Base-by-base conservation (phyloP, 37 sponge, comb jelly and placozoan species). In the Aphrocallistes beatrix region DNA sequence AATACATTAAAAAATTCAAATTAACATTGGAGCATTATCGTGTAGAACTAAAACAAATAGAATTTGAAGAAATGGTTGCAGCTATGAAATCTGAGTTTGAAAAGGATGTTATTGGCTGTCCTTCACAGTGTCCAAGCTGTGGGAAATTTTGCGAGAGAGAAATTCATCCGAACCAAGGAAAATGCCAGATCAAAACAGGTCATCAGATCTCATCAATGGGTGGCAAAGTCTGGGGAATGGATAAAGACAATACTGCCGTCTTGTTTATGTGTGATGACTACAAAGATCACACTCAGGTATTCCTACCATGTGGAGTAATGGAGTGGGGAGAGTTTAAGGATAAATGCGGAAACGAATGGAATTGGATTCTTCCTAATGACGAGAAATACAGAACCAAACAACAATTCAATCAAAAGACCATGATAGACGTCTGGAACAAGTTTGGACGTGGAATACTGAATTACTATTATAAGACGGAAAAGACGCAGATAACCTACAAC, bases 151-250 rank as follows among this genome's bases (percentile, higher is more conserved):
- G 75, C n/a, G 75, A 60, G 75, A 60, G 21, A 30, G 75, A 60
- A 13, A 21, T 60, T 13, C 75, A 60, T 60, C 75, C 75, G 3
- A 19, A 60, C 34, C 6, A 28, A 25, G 75, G 75, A 30, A 60
- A 60, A 60, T 60, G 75, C 75, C 75, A 28, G 3, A 60, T 60
- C 10, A 60, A 60, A 60, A 60, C 75, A 60, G 75, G 75, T 19
- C 75, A 60, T 13, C 75, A 60, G 34, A 60, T 60, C 3, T 60
- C 28, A 25, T 60, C 75, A 60, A 60, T 60, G 75, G 75, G 75
- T 19, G 75, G 75, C 6, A 60, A 60, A 30, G 75, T 60, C 3
- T 60, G 75, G 75, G n/a, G n/a, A 13, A 60, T 25, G 10, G 75
- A 60, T 13, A 28, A 19, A 60, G n/a, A 60, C n/a, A 21, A 30